Conservation (phyloP, 2,113 vertebrate species). For the Charadrius vociferus region DNA sequence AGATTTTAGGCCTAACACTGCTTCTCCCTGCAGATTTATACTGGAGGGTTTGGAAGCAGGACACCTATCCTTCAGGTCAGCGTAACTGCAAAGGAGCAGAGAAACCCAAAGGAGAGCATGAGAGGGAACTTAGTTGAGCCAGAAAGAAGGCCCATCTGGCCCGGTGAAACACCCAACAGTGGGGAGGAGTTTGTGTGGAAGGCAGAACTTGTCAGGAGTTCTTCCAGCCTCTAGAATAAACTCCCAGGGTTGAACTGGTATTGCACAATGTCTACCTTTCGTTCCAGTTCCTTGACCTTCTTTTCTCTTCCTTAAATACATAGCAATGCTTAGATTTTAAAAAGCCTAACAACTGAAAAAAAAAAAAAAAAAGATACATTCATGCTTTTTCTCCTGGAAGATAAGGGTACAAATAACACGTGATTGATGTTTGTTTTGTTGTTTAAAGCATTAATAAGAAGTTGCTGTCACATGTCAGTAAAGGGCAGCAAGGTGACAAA, state of each 20-base stretch:
- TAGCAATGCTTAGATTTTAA: not conserved
- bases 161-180: not conserved
- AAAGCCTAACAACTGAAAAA: not conserved
- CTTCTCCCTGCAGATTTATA: not conserved
- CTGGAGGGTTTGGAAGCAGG: not conserved
- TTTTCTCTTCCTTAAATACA: not conserved
- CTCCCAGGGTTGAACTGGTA: not conserved
- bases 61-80: not conserved
- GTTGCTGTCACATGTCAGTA: not conserved
- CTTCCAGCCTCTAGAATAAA: not conserved
- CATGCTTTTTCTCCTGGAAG: not conserved
- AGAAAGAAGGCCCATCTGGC: not conserved
- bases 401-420: not conserved
- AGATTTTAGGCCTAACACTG: not conserved
- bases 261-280: not conserved
- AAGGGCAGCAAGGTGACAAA: not conserved
- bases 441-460: not conserved
- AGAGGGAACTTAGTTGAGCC: not conserved
- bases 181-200: not conserved
- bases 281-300: not conserved
- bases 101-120: not conserved
- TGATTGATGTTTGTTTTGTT: not conserved
- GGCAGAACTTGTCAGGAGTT: not conserved
- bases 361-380: not conserved
- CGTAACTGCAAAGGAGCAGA: not conserved